Evolutionary conservation across 2,113 vertebrate genomes (phyloP), one percentile per base, ranked within the genome.

Genomic region (Saiga tatarica): DNA sequence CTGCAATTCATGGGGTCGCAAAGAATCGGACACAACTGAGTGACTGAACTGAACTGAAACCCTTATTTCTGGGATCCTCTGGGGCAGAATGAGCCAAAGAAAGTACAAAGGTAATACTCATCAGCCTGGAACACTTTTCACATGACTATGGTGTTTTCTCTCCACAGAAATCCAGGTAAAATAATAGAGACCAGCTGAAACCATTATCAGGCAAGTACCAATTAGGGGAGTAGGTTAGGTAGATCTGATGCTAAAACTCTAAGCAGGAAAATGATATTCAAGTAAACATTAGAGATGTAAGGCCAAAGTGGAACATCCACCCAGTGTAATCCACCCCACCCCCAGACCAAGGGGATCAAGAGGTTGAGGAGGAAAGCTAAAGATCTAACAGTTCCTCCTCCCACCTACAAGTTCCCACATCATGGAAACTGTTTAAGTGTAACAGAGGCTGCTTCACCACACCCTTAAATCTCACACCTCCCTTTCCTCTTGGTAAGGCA

Each of bases 31-130:
- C 55, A 25, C 21, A 21, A 57, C 55, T 57, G 55, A 57, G 55
- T 7, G 21, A 57, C 55, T 57, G 55, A 57, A 55, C 21, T 55
- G 53, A 55, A 57, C 55, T 57, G 55, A 57, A 23, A 17, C 4
- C 26, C 12, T 79, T 84, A 81, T 87, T 97, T 95, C 84, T 97
- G 39, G 25, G 53, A 87, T 94, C 50, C 92, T 97, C 60, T 64
- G 57, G 76, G 36, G 13, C 28, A 85, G 8, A 45, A 95, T 16
- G 53, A 76, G 23, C 33, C 86, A 97, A 93, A 98, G 64, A 94
- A 96, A 94, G 33, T 82, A 87, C 53, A 62, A 39, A 91, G 82
- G 21, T 84, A 92, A 93, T 23, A 94, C 21, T 14, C 47, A 82
- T 36, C 21, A 96, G 26, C 47, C 42, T 53, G 28, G 50, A 87